Conservation (phyloP, 2,113 vertebrate species). For the Bubo bubo region DNA sequence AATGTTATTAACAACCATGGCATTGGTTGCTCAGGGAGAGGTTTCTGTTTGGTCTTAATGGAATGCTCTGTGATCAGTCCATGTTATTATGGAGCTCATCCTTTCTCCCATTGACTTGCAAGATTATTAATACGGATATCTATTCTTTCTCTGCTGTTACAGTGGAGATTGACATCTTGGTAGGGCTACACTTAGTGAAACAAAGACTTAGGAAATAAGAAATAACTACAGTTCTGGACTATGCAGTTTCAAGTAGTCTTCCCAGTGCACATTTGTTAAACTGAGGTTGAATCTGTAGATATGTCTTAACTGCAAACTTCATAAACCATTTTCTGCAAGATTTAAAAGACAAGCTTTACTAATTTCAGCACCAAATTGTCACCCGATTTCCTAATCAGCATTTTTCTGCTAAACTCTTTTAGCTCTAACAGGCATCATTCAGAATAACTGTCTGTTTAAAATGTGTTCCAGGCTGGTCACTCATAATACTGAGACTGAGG, state of each 20-base stretch:
- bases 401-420: background rate
- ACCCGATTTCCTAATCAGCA: background rate
- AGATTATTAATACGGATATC: background rate
- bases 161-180: background rate
- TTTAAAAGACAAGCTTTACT: background rate
- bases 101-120: background rate
- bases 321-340: background rate
- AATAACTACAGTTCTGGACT: background rate
- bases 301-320: background rate
- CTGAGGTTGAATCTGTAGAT: background rate
- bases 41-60: background rate
- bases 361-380: background rate
- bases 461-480: background rate
- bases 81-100: background rate
- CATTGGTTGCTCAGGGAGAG: background rate
- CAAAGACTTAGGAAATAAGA: background rate
- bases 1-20: background rate
- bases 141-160: background rate
- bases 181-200: background rate
- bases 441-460: background rate
- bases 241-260: background rate
- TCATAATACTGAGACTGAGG: background rate
- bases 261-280: background rate
- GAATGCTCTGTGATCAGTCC: background rate
- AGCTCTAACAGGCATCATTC: background rate